Conservation (phyloP, 2,888 invertebrate species). For the Malthinus flaveolus region DNA sequence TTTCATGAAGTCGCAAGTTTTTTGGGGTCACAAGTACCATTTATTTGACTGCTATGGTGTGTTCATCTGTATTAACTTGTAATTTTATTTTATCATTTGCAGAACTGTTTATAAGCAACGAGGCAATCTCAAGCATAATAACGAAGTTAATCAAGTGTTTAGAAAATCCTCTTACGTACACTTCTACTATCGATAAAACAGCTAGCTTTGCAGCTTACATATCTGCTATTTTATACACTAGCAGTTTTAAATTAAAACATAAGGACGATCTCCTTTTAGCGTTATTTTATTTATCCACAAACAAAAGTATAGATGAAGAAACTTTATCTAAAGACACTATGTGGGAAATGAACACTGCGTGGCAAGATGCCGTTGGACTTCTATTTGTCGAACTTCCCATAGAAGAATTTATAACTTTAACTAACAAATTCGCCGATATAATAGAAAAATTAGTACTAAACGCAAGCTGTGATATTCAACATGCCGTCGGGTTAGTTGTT, state of each 20-base stretch:
- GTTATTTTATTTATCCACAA: slow-evolving; percentile 56
- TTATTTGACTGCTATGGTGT: too few species aligned
- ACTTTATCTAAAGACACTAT: slow-evolving; percentile 56
- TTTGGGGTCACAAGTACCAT: too few species aligned
- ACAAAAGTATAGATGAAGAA: slow-evolving; percentile 47
- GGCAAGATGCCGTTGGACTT: slow-evolving; percentile 60
- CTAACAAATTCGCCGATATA: slow-evolving; percentile 45
- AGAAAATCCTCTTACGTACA: slow-evolving; percentile 39
- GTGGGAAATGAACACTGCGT: slow-evolving; percentile 61
- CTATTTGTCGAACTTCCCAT: slow-evolving; percentile 32
- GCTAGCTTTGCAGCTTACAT: slow-evolving; percentile 59
- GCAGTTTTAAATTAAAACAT: slow-evolving; percentile 51
- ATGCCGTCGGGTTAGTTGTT: slow-evolving; percentile 37
- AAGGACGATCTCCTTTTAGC: slow-evolving; percentile 55
- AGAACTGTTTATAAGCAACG: slow-evolving; percentile 52
- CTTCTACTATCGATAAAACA: slow-evolving; percentile 55
- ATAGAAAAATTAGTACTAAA: slow-evolving; percentile 45
- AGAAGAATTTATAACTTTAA: slow-evolving; percentile 43
- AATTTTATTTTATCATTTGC: too few species aligned
- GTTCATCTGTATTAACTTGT: too few species aligned
- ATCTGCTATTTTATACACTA: slow-evolving; percentile 57
- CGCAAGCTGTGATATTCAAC: slow-evolving; percentile 14
- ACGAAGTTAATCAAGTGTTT: slow-evolving; percentile 51
- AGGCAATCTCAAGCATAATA: slow-evolving; percentile 52
- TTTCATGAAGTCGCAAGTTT: too few species aligned